These are phyloP conservation scores for Ceryle rudis DNA, from an alignment of 2,797 vertebrate species.

Conservation along the genomic window DNA sequence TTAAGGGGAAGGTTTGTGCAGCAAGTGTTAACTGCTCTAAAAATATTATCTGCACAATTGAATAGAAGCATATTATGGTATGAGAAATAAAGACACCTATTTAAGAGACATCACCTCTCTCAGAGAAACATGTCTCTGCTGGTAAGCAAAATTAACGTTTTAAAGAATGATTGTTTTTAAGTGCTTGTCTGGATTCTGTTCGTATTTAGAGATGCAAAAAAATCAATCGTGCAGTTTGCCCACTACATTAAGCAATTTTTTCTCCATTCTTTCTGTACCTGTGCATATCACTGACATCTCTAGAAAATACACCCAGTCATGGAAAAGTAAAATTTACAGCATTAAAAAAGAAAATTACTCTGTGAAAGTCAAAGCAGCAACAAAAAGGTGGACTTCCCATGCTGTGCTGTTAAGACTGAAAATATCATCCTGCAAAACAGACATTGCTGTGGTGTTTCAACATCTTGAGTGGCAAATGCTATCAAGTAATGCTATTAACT, in stretches of 20 bases:
- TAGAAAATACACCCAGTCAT: background rate
- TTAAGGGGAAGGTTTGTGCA: background rate
- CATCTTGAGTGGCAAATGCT: background rate
- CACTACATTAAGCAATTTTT: background rate
- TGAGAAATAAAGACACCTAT: slow-evolving; percentile 5
- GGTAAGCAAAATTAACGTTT: slow-evolving; percentile 50
- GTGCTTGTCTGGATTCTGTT: background rate
- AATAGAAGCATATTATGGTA: background rate
- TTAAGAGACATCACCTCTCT: slow-evolving; percentile 1
- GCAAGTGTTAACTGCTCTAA: background rate
- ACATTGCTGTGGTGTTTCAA: background rate
- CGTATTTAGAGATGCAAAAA: background rate
- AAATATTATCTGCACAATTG: background rate
- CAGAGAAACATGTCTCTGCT: background rate
- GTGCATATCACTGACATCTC: background rate
- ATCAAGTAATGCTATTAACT: background rate
- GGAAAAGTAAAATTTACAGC: background rate
- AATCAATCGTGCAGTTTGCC: background rate
- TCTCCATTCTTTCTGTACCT: background rate
- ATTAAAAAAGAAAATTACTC: background rate
- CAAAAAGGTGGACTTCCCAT: background rate
- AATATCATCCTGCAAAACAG: background rate
- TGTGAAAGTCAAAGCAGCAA: background rate
- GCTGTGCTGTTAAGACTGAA: background rate
- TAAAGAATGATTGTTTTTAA: background rate